Evolutionary conservation across 64 coral and sea anemone species (phyloP).

Genomic region (Dendronephthya gigantea): DNA sequence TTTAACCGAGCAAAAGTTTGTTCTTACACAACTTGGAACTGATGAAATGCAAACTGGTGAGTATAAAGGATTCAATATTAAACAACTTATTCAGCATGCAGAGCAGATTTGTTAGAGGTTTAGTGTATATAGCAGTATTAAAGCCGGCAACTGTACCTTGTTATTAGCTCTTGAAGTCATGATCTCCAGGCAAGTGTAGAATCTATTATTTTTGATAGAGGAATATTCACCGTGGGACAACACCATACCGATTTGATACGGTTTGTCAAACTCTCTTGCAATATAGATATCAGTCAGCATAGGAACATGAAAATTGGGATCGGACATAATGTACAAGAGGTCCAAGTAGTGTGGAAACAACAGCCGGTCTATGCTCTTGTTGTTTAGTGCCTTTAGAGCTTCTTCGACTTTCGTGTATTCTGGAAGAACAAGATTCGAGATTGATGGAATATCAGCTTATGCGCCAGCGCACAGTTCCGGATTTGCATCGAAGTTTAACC

Average conservation of each 20-base stretch:
- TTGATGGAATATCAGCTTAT: too few relatives aligned
- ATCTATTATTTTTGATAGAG: neutral
- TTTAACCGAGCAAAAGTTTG: too few relatives aligned
- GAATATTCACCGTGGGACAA: neutral
- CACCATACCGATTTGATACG: neutral
- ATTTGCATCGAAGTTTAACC: too few relatives aligned
- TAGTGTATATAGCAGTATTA: too few relatives aligned
- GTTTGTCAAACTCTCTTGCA: neutral
- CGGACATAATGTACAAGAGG: neutral
- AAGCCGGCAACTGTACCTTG: neutral
- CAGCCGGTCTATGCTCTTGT: neutral
- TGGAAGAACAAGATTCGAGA: neutral
- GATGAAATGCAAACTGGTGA: too few relatives aligned
- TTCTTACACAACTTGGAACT: too few relatives aligned
- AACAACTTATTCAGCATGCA: too few relatives aligned
- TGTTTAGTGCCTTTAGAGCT: neutral
- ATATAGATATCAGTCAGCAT: neutral
- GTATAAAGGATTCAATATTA: too few relatives aligned
- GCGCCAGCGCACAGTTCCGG: too few relatives aligned
- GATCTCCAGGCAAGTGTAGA: neutral
- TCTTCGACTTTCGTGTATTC: neutral
- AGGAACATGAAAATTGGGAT: neutral
- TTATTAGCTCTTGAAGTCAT: neutral
- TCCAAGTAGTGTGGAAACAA: constrained; percentile 15
- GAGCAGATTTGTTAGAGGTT: too few relatives aligned